Evolutionary conservation across 2,888 invertebrate species (phyloP).

Genomic region (Euphydryas editha): DNA sequence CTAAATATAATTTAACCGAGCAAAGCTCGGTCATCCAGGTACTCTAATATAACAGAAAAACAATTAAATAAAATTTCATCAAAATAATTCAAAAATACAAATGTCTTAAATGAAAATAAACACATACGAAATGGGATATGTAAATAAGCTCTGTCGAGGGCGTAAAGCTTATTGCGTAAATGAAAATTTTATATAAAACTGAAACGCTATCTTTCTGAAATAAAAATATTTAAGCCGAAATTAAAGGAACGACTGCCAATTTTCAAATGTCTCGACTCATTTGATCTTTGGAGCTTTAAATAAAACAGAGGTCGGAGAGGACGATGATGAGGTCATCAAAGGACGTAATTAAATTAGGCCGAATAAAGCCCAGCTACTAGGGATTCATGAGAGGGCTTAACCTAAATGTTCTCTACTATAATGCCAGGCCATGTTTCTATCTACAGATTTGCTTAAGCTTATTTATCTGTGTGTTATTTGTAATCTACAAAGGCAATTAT

Average conservation of each 20-base stretch:
- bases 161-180: background rate
- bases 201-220: background rate
- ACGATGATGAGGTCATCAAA: slow-evolving; percentile 68
- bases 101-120: too few species aligned
- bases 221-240: slow-evolving; percentile 16
- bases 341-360: slow-evolving; percentile 68
- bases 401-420: slow-evolving; percentile 40
- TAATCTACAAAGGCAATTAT: background rate
- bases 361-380: slow-evolving; percentile 50
- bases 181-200: slow-evolving; percentile 5
- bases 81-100: too few species aligned
- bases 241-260: slow-evolving; percentile 43
- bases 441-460: slow-evolving; percentile 22
- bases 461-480: slow-evolving; percentile 11
- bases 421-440: slow-evolving; percentile 38
- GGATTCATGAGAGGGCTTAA: slow-evolving; percentile 42
- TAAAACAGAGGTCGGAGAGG: slow-evolving; percentile 62
- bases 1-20: too few species aligned
- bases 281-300: slow-evolving; percentile 53
- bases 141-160: background rate
- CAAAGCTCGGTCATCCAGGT: too few species aligned
- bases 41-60: too few species aligned
- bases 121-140: too few species aligned
- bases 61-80: too few species aligned
- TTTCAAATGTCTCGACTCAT: slow-evolving; percentile 56